Evolutionary conservation across 92 coral and sea anemone genomes (phyloP).

Genomic region (Hydrozoanthus gracilis): DNA sequence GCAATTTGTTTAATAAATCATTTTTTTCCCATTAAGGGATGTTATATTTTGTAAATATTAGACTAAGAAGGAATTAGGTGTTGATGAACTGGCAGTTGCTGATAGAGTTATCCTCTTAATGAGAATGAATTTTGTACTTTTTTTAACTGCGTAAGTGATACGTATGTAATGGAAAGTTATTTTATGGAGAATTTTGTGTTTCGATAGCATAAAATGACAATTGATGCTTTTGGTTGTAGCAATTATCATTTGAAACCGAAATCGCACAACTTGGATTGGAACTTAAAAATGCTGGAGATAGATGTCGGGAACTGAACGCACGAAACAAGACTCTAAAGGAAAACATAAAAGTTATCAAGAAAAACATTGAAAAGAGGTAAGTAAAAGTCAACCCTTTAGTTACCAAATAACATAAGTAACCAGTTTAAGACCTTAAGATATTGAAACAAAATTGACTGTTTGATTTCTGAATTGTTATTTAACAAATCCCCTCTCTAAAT

Average conservation of each 20-base stretch:
- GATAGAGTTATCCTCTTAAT: too few relatives aligned
- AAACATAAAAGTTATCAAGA: conserved; percentile 57
- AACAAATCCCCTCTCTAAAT: too few relatives aligned
- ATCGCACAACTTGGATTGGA: conserved; percentile 73
- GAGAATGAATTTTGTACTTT: too few relatives aligned
- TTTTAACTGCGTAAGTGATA: neutral
- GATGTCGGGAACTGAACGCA: conserved; percentile 64
- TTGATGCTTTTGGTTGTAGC: conserved; percentile 41
- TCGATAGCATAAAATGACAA: neutral
- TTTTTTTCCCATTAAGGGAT: too few relatives aligned
- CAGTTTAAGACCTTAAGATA: too few relatives aligned
- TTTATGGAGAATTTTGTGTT: neutral
- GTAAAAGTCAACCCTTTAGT: neutral
- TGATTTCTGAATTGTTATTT: too few relatives aligned
- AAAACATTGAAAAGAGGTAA: conserved; percentile 67
- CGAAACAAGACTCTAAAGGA: conserved; percentile 70
- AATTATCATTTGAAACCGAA: conserved; percentile 74
- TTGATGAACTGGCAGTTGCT: too few relatives aligned
- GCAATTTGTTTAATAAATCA: too few relatives aligned
- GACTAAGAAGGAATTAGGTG: too few relatives aligned
- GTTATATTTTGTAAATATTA: too few relatives aligned
- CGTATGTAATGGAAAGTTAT: neutral
- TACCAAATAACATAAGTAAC: too few relatives aligned
- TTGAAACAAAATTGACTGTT: too few relatives aligned
- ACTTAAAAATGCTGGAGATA: conserved; percentile 54